Conservation (phyloP, 2,888 invertebrate species). For the Notodonta dromedarius region DNA sequence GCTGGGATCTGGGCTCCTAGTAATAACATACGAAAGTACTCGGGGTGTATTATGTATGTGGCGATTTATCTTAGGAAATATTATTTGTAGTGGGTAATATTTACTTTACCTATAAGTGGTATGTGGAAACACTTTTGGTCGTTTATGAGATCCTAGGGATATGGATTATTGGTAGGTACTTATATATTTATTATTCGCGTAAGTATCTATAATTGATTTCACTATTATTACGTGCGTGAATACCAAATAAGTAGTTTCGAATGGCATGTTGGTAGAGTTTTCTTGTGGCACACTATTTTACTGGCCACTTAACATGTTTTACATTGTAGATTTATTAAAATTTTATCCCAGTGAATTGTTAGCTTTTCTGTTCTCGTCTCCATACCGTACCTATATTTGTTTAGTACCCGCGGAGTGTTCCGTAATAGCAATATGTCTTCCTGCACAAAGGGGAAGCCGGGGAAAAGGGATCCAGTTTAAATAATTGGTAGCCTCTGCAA, state of each 20-base stretch:
- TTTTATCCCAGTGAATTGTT: not conserved
- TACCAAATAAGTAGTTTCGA: too few relatives aligned
- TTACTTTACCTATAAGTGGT: not conserved
- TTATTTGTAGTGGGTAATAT: not conserved
- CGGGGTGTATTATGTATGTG: not conserved
- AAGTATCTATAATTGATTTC: too few relatives aligned
- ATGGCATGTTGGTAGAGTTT: too few relatives aligned
- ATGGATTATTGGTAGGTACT: not conserved
- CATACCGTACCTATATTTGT: slow-evolving; percentile 1
- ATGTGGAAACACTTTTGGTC: too few relatives aligned
- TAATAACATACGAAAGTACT: slow-evolving; percentile 9
- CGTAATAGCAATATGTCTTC: slow-evolving; percentile 6
- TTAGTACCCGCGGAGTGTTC: slow-evolving; percentile 3
- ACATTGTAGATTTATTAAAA: too few relatives aligned
- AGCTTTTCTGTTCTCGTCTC: not conserved
- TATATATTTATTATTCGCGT: too few relatives aligned
- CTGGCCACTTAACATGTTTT: too few relatives aligned
- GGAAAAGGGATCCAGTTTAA: slow-evolving; percentile 29
- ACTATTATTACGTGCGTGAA: too few relatives aligned
- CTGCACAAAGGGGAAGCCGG: slow-evolving; percentile 27
- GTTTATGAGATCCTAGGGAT: not conserved
- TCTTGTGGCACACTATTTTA: too few relatives aligned
- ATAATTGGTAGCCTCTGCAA: slow-evolving; percentile 21
- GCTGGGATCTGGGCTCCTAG: slow-evolving; percentile 17
- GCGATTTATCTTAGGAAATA: slow-evolving; percentile 3